Percentiles rank a stretch among this genome's conserved stretches.
Conservation (phyloP, 2,113 vertebrate genomes). For the Sterrhoptilus dennistouni region DNA sequence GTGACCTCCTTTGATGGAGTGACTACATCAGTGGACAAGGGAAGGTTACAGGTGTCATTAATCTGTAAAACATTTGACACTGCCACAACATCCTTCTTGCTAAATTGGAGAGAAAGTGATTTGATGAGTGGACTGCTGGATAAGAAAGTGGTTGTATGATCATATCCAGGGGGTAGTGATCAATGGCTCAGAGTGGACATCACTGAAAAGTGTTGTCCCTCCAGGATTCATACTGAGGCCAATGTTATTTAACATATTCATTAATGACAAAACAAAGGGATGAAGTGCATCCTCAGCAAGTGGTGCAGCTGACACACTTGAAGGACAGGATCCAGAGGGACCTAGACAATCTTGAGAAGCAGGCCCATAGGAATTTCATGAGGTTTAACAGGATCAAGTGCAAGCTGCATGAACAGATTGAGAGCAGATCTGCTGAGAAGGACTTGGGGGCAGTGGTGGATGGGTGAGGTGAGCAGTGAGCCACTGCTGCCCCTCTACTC, state of each 20-base stretch:
- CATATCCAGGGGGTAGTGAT: not conserved
- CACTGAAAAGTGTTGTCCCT: not conserved
- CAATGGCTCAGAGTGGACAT: not conserved
- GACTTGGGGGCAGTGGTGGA: too few relatives aligned
- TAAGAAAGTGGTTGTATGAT: not conserved
- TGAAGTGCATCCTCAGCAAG: not conserved
- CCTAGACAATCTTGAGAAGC: accelerated
- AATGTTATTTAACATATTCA: not conserved
- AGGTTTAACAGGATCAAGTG: not conserved
- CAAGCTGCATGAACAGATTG: not conserved
- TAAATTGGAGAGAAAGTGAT: not conserved
- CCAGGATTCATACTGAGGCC: not conserved
- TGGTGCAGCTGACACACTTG: not conserved
- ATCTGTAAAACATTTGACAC: not conserved
- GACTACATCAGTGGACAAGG: not conserved
- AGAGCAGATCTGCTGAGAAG: not conserved
- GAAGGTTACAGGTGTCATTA: not conserved
- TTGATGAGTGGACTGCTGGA: not conserved
- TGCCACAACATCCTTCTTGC: not conserved
- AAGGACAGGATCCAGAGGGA: not conserved
- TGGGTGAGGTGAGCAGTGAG: not conserved
- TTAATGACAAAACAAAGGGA: not conserved
- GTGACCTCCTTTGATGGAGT: not conserved
- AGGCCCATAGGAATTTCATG: not conserved
- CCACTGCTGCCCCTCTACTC: not conserved